A percentile compares a stretch with the other conserved stretches of the same genome.
Conservation (phyloP, 2,113 vertebrate species). For the Pedetes capensis region DNA sequence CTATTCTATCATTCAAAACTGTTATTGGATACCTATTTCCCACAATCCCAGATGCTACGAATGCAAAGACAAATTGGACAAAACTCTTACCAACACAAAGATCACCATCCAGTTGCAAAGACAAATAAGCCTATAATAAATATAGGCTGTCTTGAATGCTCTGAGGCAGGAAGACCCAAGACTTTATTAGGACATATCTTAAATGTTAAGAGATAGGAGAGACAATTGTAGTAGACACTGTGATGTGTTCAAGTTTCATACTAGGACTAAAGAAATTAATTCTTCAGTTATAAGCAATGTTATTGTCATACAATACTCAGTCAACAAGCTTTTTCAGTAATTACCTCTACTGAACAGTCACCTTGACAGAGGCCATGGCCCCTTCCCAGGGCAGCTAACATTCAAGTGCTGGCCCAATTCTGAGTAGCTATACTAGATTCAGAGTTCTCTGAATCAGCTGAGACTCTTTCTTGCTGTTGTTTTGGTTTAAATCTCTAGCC, state of each 20-base stretch:
- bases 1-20: not conserved
- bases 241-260: not conserved
- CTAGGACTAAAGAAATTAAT: not conserved
- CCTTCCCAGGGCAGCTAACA: not conserved
- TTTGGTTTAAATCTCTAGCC: too few relatives aligned
- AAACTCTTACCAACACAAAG: not conserved
- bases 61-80: not conserved
- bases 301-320: not conserved
- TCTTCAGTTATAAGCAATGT: not conserved
- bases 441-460: not conserved
- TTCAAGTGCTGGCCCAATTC: not conserved
- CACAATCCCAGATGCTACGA: not conserved
- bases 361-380: not conserved
- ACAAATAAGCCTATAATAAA: not conserved
- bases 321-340: not conserved
- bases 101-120: not conserved
- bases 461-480: not conserved
- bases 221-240: not conserved
- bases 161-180: not conserved
- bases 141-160: not conserved
- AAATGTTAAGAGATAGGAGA: not conserved
- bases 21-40: not conserved
- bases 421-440: not conserved
- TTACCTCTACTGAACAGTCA: not conserved
- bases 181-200: not conserved